Conservation (phyloP, 2,113 vertebrate species). For the Sinocyclocheilus rhinocerous region DNA sequence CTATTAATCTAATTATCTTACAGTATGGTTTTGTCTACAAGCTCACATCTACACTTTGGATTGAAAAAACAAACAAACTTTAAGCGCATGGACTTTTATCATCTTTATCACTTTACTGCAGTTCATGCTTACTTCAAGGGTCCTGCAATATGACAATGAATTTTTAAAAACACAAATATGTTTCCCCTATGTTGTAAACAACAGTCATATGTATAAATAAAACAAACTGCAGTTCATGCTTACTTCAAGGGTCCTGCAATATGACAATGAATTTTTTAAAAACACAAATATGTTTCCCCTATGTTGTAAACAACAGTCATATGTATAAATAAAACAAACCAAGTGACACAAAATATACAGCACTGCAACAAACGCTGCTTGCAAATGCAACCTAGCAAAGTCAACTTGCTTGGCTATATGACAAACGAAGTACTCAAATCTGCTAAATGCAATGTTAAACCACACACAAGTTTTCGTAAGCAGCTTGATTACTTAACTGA, state of each 20-base stretch:
- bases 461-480: not conserved
- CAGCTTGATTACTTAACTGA: not conserved
- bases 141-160: not conserved
- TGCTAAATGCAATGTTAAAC: not conserved
- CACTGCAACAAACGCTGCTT: not conserved
- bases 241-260: not conserved
- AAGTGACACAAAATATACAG: not conserved
- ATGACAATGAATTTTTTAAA: not conserved
- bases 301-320: not conserved
- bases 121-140: not conserved
- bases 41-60: not conserved
- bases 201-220: not conserved
- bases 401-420: not conserved
- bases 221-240: not conserved
- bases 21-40: not conserved
- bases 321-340: not conserved
- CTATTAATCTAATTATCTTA: not conserved
- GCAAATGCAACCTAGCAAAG: conserved; percentile 4
- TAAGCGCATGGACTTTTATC: not conserved
- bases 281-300: not conserved
- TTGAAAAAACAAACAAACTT: not conserved
- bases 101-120: not conserved
- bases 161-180: not conserved
- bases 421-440: not conserved
- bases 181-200: no score